A percentile compares a stretch with the other conserved stretches of the same genome.
phyloP scores from a whole-genome alignment of 2,888 invertebrate species.

The Stenchaetothrips biformis region DNA sequence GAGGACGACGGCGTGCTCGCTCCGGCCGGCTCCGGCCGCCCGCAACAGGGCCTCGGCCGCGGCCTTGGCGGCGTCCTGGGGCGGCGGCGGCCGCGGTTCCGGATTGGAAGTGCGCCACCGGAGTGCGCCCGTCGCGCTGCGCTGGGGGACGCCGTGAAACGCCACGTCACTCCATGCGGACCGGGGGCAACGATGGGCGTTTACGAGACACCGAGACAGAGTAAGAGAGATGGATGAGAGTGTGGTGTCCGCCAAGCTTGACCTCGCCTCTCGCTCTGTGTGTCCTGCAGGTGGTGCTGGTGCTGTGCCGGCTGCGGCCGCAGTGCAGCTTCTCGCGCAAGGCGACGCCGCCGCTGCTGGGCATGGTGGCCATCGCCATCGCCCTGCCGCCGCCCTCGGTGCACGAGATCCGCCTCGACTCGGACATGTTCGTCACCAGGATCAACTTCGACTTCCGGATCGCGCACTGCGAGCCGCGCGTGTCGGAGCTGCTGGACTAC shows the following conservation, averaged over 20 bases:
- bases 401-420: slow-evolving; percentile 91
- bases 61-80: too few relatives aligned
- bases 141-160: too few relatives aligned
- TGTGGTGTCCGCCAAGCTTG: neutral
- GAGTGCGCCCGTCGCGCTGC: too few relatives aligned
- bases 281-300: slow-evolving; percentile 76
- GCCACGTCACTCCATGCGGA: too few relatives aligned
- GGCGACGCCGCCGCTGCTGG: slow-evolving; percentile 78
- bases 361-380: slow-evolving; percentile 92
- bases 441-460: slow-evolving; percentile 94
- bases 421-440: slow-evolving; percentile 94
- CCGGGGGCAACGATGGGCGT: too few relatives aligned
- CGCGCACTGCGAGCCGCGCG: slow-evolving; percentile 95
- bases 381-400: slow-evolving; percentile 95
- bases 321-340: slow-evolving; percentile 91
- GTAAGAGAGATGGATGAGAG: too few relatives aligned
- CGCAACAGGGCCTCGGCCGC: too few relatives aligned
- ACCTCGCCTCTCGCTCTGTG: slow-evolving; percentile 29
- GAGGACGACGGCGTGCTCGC: too few relatives aligned
- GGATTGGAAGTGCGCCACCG: too few relatives aligned
- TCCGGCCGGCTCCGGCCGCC: too few relatives aligned
- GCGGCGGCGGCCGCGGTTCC: too few relatives aligned
- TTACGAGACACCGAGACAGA: too few relatives aligned
- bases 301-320: slow-evolving; percentile 85
- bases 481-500: slow-evolving; percentile 88